Percentiles rank a stretch among this genome's conserved stretches.
These are phyloP conservation scores for Scaptomyza pallida DNA, from an alignment of 1,140 invertebrate genomes.

Conservation along the genomic window DNA sequence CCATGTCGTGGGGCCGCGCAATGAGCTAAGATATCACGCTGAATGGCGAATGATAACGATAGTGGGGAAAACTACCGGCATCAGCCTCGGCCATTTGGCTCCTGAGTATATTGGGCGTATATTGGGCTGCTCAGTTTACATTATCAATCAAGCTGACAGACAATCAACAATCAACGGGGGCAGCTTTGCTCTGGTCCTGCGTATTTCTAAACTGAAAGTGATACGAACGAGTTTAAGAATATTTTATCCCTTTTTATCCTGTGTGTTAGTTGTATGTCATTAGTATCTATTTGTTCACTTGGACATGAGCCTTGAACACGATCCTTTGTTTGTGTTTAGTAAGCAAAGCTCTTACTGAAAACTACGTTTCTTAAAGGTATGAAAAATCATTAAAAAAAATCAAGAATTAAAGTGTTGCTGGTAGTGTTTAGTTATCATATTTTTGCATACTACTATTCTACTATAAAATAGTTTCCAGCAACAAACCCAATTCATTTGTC, in stretches of 20 bases:
- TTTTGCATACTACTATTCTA: too few relatives aligned
- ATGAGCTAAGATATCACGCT: conserved; percentile 48
- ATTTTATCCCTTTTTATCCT: conserved; percentile 8
- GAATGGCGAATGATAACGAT: conserved; percentile 61
- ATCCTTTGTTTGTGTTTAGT: conserved; percentile 64
- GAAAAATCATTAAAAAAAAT: too few relatives aligned
- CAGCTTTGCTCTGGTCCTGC: conserved; percentile 12
- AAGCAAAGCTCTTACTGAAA: conserved; percentile 8
- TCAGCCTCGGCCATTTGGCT: conserved; percentile 20
- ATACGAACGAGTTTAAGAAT: conserved; percentile 50
- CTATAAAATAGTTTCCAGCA: too few relatives aligned
- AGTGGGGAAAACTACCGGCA: conserved; percentile 15
- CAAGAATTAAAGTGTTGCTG: too few relatives aligned
- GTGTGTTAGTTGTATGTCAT: conserved; percentile 20
- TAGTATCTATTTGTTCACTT: conserved; percentile 45
- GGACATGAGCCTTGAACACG: conserved; percentile 59
- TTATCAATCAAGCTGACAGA: conserved; percentile 79
- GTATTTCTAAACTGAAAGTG: conserved; percentile 59
- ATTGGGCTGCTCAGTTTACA: conserved; percentile 66
- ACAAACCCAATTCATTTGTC: conserved; percentile 43
- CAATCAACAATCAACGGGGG: conserved; percentile 51
- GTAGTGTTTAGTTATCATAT: too few relatives aligned
- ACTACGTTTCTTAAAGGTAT: too few relatives aligned
- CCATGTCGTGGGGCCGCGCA: conserved; percentile 29
- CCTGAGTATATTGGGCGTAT: conserved; percentile 15